These are phyloP conservation scores for Cyaniris semiargus DNA, from an alignment of 2,888 invertebrate genomes.

Conservation along the genomic window DNA sequence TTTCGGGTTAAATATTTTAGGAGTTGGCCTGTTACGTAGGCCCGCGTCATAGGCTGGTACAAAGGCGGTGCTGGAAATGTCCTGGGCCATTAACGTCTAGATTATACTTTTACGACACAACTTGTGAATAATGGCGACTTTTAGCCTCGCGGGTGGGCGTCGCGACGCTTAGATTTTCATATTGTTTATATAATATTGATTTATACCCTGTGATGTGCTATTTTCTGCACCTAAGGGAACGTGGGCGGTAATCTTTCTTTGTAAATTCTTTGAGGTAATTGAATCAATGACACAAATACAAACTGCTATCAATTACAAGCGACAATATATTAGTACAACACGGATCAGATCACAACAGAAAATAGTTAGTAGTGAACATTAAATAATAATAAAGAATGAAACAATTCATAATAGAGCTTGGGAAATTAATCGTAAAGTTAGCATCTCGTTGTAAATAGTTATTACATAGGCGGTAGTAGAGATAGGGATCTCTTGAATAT, in stretches of 20 bases:
- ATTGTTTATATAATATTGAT: constrained; percentile 22
- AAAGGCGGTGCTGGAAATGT: constrained; percentile 50
- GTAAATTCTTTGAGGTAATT: neutral
- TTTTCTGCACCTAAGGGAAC: neutral
- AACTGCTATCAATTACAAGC: too few relatives aligned
- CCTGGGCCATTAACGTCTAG: constrained; percentile 56
- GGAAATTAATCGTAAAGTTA: neutral
- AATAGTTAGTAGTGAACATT: too few relatives aligned
- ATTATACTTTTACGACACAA: constrained; percentile 54
- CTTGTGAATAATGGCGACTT: constrained; percentile 58
- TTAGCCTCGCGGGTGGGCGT: constrained; percentile 40
- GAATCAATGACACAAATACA: neutral
- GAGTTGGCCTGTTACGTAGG: constrained; percentile 40
- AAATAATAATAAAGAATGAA: neutral
- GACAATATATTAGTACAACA: too few relatives aligned
- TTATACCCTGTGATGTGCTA: neutral
- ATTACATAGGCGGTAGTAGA: constrained; percentile 9
- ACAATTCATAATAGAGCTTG: neutral
- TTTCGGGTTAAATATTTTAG: too few relatives aligned
- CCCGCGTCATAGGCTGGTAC: constrained; percentile 37
- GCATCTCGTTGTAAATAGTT: constrained; percentile 16
- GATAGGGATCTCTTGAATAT: constrained; percentile 41
- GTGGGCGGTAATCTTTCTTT: neutral
- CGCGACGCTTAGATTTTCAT: constrained; percentile 19
- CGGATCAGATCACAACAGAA: too few relatives aligned